Conservation (phyloP, 2,888 invertebrate species). For the Stenoptilia bipunctidactyla region DNA sequence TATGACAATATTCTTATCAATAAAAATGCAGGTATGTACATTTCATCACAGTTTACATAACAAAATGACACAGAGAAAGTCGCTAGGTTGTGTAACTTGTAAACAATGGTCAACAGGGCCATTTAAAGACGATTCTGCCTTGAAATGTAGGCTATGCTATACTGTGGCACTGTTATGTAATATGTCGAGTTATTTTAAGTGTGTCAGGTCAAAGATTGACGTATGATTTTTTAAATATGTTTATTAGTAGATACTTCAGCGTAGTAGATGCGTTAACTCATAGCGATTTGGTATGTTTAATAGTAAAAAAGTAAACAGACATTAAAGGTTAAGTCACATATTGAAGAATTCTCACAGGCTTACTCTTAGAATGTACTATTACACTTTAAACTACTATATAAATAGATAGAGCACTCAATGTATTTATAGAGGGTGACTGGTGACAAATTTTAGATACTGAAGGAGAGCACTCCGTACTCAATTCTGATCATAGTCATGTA, state of each 20-base stretch:
- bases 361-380: no score
- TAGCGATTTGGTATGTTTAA: not conserved
- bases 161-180: not conserved
- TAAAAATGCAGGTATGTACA: conserved; percentile 19
- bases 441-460: no score
- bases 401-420: no score
- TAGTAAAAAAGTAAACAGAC: no score
- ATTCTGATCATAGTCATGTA: no score
- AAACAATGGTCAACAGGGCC: not conserved
- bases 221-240: no score
- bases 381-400: no score
- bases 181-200: not conserved
- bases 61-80: not conserved
- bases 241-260: no score
- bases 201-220: not conserved
- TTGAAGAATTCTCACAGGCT: no score
- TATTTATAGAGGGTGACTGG: no score
- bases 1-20: conserved; percentile 32
- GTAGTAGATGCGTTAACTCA: not conserved
- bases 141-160: not conserved
- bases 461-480: no score
- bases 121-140: not conserved
- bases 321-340: no score
- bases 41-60: conserved; percentile 35
- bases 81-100: not conserved